A percentile compares a stretch with the other conserved stretches of the same genome.
These are phyloP conservation scores for Pardosa pseudoannulata DNA, from an alignment of 2,888 invertebrate species.

Conservation along the genomic window DNA sequence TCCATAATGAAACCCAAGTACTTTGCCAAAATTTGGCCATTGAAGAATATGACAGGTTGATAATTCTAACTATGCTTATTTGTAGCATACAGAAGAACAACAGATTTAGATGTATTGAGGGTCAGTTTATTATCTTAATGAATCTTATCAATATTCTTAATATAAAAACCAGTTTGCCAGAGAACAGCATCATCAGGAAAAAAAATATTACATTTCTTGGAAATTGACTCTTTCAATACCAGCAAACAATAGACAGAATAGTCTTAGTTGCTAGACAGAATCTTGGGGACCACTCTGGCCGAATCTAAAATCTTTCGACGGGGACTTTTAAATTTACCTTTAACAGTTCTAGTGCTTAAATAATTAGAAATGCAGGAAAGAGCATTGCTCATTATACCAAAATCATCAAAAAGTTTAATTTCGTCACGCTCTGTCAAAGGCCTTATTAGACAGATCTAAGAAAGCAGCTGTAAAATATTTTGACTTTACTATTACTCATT, in stretches of 20 bases:
- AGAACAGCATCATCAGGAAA: conserved; percentile 10
- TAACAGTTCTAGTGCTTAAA: background rate
- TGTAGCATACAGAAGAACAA: background rate
- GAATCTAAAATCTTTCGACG: background rate
- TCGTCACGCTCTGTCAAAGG: too few relatives aligned
- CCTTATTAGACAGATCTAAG: too few relatives aligned
- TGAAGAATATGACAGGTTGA: background rate
- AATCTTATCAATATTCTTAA: background rate
- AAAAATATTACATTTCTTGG: too few relatives aligned
- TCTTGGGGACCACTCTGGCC: background rate
- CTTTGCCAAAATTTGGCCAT: background rate
- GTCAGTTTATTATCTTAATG: too few relatives aligned
- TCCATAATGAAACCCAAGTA: background rate
- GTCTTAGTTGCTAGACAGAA: background rate
- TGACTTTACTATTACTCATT: too few relatives aligned
- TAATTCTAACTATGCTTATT: background rate
- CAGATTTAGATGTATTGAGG: background rate
- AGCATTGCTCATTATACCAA: too few relatives aligned
- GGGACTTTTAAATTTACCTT: background rate
- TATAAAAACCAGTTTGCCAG: background rate
- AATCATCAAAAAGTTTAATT: too few relatives aligned
- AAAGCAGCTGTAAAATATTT: too few relatives aligned
- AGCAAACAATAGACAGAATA: background rate
- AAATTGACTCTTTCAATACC: background rate
- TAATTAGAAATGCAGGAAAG: too few relatives aligned